These are phyloP conservation scores for Hycleus cichorii DNA, from an alignment of 1,140 invertebrate species.

Conservation along the genomic window DNA sequence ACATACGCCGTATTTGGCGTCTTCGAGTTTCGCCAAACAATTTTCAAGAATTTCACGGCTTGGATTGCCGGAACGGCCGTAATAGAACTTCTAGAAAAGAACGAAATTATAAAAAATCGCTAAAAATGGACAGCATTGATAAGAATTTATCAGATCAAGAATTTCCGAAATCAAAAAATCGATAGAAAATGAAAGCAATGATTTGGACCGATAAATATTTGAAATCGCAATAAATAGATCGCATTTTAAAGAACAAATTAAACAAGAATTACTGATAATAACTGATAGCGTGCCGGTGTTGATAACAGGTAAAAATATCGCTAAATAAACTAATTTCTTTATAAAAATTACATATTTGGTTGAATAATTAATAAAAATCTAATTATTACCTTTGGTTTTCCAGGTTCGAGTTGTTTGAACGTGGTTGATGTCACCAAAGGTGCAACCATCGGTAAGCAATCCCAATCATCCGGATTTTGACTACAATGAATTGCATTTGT, in stretches of 20 bases:
- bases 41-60: constrained; percentile 82
- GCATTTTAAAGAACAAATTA: too few species aligned
- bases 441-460: constrained; percentile 65
- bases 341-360: too few species aligned
- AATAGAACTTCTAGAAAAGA: constrained; percentile 73
- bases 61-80: constrained; percentile 92
- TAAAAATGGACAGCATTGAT: background rate
- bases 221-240: too few species aligned
- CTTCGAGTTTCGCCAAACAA: constrained; percentile 84
- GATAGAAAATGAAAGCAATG: too few species aligned
- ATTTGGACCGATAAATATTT: too few species aligned
- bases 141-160: too few species aligned
- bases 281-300: too few species aligned
- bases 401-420: constrained; percentile 77
- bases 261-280: too few species aligned
- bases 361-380: constrained; percentile 1
- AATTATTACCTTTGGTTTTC: constrained; percentile 18
- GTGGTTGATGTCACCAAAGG: constrained; percentile 89
- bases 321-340: too few species aligned
- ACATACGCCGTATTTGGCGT: constrained; percentile 75
- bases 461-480: constrained; percentile 86
- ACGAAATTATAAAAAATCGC: background rate
- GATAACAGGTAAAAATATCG: too few species aligned
- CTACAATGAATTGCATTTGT: constrained; percentile 87
- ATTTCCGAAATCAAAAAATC: too few species aligned